Conservation (phyloP, 2,797 vertebrate genomes). For the Crenuchus spilurus region DNA sequence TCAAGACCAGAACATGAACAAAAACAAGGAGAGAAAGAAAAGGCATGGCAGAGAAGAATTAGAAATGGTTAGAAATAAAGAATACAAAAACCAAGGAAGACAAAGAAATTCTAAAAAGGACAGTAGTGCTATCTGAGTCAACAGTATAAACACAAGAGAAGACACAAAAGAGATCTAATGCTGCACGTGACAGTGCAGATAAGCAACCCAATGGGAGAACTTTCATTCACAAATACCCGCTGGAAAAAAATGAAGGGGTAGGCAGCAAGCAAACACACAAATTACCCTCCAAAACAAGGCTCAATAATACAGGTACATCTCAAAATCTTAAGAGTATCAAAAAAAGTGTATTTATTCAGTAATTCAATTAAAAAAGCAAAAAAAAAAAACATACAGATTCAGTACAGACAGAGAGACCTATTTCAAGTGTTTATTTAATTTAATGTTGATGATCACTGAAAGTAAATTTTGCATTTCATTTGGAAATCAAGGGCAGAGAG, state of each 20-base stretch:
- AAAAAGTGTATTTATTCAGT: too few relatives aligned
- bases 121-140: conserved; percentile 59
- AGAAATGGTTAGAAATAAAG: conserved; percentile 92
- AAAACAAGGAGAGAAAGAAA: conserved; percentile 64
- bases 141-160: conserved; percentile 59
- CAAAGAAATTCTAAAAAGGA: conserved; percentile 67
- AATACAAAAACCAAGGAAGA: conserved; percentile 77
- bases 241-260: conserved; percentile 42
- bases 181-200: not conserved
- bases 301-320: too few relatives aligned
- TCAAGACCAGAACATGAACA: conserved; percentile 59
- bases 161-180: conserved; percentile 33
- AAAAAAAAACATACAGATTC: too few relatives aligned
- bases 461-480: too few relatives aligned
- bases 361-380: too few relatives aligned
- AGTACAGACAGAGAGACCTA: too few relatives aligned
- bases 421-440: too few relatives aligned
- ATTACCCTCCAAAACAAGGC: conserved; percentile 17
- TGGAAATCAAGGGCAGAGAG: too few relatives aligned
- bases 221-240: not conserved
- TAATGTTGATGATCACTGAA: too few relatives aligned
- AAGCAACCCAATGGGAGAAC: conserved; percentile 2
- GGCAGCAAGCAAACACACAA: conserved; percentile 53
- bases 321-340: too few relatives aligned
- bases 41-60: conserved; percentile 87